Evolutionary conservation across 30 jellyfish, hydroid and myxozoan genomes (phyloP).

Genomic region (Cassiopea xamachana): DNA sequence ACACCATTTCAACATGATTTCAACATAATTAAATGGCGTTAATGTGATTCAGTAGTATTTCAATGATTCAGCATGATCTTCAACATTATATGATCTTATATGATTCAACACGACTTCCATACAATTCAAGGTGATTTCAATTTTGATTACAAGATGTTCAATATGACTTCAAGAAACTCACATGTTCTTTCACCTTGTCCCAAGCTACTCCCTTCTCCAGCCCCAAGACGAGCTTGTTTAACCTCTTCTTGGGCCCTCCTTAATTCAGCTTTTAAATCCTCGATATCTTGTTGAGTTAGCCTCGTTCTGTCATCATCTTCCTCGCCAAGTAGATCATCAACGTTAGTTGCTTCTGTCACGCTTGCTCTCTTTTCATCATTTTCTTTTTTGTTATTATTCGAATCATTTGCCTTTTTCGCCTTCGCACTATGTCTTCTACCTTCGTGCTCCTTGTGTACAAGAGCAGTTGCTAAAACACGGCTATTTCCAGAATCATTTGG

Average conservation of each 20-base stretch:
- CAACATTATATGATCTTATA: too few species aligned
- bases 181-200: neutral
- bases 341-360: neutral
- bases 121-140: too few species aligned
- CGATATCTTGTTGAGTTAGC: constrained; percentile 57
- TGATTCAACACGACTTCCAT: too few species aligned
- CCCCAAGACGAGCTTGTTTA: constrained; percentile 53
- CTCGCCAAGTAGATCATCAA: constrained; percentile 45
- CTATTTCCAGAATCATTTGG: constrained; percentile 2
- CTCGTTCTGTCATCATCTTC: constrained; percentile 28
- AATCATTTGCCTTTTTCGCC: neutral
- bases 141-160: neutral
- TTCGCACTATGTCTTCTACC: neutral
- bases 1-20: too few species aligned
- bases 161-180: neutral
- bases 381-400: constrained; percentile 10
- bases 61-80: too few species aligned
- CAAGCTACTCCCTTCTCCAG: constrained; percentile 36
- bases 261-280: constrained; percentile 48
- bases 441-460: constrained; percentile 9
- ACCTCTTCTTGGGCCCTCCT: constrained; percentile 69
- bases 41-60: too few species aligned
- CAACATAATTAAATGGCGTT: too few species aligned
- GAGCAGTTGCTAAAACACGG: constrained; percentile 51
- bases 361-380: neutral